phyloP scores from a whole-genome alignment of 2,888 invertebrate genomes.

The Polietes domitor region DNA sequence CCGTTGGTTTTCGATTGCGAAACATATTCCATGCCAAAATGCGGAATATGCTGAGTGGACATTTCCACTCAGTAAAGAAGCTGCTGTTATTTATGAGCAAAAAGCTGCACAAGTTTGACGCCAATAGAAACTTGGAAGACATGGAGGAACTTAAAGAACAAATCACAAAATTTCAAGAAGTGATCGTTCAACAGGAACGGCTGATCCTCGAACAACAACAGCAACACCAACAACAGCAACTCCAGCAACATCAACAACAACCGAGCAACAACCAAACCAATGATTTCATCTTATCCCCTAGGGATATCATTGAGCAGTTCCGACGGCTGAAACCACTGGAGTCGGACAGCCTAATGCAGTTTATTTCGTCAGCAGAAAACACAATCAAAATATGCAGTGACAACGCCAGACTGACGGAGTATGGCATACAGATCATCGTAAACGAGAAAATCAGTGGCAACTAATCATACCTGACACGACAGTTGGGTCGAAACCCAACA shows the following conservation, averaged over 20 bases:
- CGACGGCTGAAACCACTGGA: not conserved
- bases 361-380: not conserved
- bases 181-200: no score
- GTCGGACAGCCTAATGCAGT: not conserved
- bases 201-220: not conserved
- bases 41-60: no score
- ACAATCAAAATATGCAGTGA: not conserved
- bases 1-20: no score
- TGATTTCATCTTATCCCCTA: not conserved
- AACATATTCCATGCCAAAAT: no score
- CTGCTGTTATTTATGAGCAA: no score
- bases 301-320: not conserved
- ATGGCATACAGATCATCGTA: not conserved
- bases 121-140: no score
- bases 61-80: no score
- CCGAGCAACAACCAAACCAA: not conserved
- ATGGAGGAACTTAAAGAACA: no score
- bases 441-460: slow-evolving; percentile 31
- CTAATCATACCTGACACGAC: not conserved
- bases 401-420: not conserved
- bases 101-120: no score
- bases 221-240: not conserved
- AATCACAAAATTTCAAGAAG: no score
- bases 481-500: not conserved
- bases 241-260: not conserved